Base-by-base conservation (phyloP, 2,797 vertebrate genomes). In the Anniella stebbinsi region DNA sequence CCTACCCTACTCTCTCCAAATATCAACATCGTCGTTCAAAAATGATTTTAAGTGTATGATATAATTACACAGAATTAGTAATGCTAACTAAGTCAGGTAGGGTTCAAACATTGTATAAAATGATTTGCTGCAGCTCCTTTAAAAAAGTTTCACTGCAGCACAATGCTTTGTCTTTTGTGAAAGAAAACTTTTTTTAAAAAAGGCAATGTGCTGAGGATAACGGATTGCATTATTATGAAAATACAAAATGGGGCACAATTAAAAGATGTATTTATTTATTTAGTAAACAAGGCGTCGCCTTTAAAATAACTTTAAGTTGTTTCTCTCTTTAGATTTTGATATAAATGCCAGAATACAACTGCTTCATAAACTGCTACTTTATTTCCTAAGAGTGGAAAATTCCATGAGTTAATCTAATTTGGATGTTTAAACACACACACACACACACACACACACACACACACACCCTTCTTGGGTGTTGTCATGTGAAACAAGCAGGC, bases 321-420 rank as follows among this genome's bases (percentile, higher is more conserved):
- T 93, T n/a, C 91, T 81, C 84, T 91, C 92, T 91, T 91, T 92
- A 94, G 93, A 94, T 96, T 95, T 95, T 92, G 93, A 90, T 94
- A 93, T 88, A 84, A 93, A 93, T 96, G 94, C 95, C 94, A 94
- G 93, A 96, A 96, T 93, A 6, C 88, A 95, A 94, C 96, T 94
- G 95, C 95, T 96, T 97, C 96, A 96, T 87, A 94, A 95, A 91
- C 94, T 96, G 95, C 95, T 97, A 94, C 95, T 96, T 93, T 90
- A 95, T 95, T 96, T 97, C 94, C 94, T 94, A 89, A 89, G 94
- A 93, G 96, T 94, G 96, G 96, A 96, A 97, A 97, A 96, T 97
- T 96, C 96, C 95, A 88, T 95, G 93, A 93, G 94, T 96, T 96
- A 95, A 97, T 97, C 95, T 94, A 94, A 96, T 92, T 95, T 94